Base-by-base conservation (phyloP, 2,888 invertebrate species). In the Cephalotes varians region DNA sequence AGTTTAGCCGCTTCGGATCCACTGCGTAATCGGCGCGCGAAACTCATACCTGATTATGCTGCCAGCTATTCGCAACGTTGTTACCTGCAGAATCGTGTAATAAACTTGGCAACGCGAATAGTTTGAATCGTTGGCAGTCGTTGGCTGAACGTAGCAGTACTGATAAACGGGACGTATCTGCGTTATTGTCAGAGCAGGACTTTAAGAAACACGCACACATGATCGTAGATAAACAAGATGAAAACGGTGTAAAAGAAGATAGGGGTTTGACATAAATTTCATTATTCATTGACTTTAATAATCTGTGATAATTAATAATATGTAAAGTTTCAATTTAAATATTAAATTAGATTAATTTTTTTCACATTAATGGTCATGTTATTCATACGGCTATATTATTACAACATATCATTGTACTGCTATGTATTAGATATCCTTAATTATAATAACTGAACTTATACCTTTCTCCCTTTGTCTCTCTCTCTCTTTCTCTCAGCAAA, bases 41-140 rank as follows among this genome's bases (percentile, higher is more conserved):
- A 79, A 88, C 82, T 85, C 85, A 83, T 88, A 83, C 72, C 56
- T 80, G 80, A 80, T 80, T 80, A 80, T 80, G 60, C 60, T 47
- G 37, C 81, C 56, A 76, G 81, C 64, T 74, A 76, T 76, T 54
- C 81, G 81, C 77, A 76, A 81, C 81, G 77, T 80, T 76, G 77
- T 81, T 80, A 79, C 60, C 51, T 15, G 37, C n/a, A 56, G 25
- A 60, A 81, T 64, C 15, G 56, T 31, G 10, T 44, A 28, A 60
- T 76, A 76, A 82, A 84, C 74, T 84, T 84, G 76, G 74, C 62
- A 62, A 84, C 74, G 65, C 37, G 51, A 69, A 79, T 69, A 79
- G 77, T 56, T 79, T 31, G 44, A 79, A 79, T 79, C 44, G 56
- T 79, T 79, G 71, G 44, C 69, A 21, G 44, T 77, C 56, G 56